Evolutionary conservation across 2,888 invertebrate genomes (phyloP).

Genomic region (Eupithecia subumbrata): DNA sequence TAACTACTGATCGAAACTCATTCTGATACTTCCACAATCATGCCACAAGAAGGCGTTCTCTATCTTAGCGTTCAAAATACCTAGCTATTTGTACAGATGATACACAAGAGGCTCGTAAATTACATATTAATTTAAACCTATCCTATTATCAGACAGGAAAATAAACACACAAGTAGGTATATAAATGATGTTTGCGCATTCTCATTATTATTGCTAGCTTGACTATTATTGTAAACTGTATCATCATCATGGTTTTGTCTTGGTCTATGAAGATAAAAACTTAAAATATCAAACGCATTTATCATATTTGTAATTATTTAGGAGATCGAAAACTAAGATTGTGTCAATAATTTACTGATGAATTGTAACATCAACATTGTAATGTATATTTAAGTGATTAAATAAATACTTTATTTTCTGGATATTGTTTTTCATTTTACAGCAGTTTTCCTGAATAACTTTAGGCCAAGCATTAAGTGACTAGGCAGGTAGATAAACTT

Average conservation of each 20-base stretch:
- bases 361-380: constrained; percentile 71
- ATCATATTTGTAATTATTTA: constrained; percentile 62
- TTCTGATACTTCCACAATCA: constrained; percentile 2
- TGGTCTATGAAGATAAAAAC: neutral
- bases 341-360: constrained; percentile 70
- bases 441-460: constrained; percentile 4
- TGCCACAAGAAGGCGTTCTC: neutral
- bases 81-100: constrained; percentile 50
- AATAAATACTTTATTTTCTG: constrained; percentile 77
- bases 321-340: constrained; percentile 54
- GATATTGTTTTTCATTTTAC: constrained; percentile 43
- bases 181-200: neutral
- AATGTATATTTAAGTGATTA: constrained; percentile 71
- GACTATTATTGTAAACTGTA: neutral
- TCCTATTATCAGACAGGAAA: constrained; percentile 20
- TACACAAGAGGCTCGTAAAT: constrained; percentile 28
- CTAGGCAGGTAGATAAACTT: neutral
- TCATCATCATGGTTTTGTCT: neutral
- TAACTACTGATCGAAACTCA: constrained; percentile 74
- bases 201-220: neutral
- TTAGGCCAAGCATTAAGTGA: neutral
- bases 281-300: constrained; percentile 65
- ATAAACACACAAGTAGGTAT: constrained; percentile 3
- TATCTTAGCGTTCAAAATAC: constrained; percentile 1
- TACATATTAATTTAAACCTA: constrained; percentile 21